Percentiles rank a stretch among this genome's conserved stretches.
Evolutionary conservation across 2,888 invertebrate species (phyloP).

Genomic region (Abrostola triplasia): DNA sequence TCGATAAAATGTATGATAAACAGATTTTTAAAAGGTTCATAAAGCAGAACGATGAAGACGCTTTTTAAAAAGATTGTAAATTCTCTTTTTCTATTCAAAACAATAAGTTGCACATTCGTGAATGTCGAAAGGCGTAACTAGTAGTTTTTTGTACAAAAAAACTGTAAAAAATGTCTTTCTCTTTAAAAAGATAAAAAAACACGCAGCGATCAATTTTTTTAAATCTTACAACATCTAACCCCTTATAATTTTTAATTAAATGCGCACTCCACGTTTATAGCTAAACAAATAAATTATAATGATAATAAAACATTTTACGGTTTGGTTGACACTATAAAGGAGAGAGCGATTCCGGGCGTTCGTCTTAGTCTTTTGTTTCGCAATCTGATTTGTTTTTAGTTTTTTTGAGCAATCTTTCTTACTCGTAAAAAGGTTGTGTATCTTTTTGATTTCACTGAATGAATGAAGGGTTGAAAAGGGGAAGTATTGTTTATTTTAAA

Average conservation of each 20-base stretch:
- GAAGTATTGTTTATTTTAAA: slow-evolving; percentile 16
- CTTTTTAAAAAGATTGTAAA: too few species aligned
- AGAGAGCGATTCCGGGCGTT: slow-evolving; percentile 45
- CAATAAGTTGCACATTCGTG: too few species aligned
- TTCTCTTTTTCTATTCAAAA: too few species aligned
- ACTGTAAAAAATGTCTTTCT: not conserved
- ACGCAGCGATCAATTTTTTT: slow-evolving; percentile 27
- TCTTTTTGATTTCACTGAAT: slow-evolving; percentile 26
- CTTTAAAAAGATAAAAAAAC: not conserved
- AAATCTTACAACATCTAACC: slow-evolving; percentile 48
- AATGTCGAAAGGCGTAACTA: too few species aligned
- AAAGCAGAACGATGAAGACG: too few species aligned
- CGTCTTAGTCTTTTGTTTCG: slow-evolving; percentile 50
- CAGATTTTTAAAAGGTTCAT: too few species aligned
- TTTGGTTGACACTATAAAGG: slow-evolving; percentile 63
- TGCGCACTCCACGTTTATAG: slow-evolving; percentile 70
- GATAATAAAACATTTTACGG: slow-evolving; percentile 76
- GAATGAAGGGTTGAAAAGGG: slow-evolving; percentile 10
- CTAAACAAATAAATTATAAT: slow-evolving; percentile 80
- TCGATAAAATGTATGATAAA: too few species aligned
- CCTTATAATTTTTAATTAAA: slow-evolving; percentile 70
- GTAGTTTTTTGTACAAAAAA: not conserved
- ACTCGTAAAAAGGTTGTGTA: slow-evolving; percentile 26
- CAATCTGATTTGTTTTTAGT: slow-evolving; percentile 49
- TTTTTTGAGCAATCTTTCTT: slow-evolving; percentile 47